Base-by-base conservation (phyloP, 2,113 vertebrate genomes). In the Pedionomus torquatus region DNA sequence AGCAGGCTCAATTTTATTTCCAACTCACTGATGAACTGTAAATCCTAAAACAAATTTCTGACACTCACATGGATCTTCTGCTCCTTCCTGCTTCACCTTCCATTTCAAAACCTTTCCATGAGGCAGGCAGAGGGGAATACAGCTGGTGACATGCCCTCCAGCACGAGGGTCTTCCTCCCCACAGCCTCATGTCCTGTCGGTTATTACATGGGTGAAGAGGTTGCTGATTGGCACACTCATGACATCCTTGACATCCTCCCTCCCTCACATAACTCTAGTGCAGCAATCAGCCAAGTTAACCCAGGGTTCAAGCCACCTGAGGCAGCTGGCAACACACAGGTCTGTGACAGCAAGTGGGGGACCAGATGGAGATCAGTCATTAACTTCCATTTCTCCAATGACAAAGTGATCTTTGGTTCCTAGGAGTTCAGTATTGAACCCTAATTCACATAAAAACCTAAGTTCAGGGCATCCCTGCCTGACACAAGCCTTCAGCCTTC, bases 161-260 rank as follows among this genome's bases (percentile, higher is more conserved):
- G 37, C 69, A 44, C 11, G 35, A 26, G 33, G 28, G 15, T 14
- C 60, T 61, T 48, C 19, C 11, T 76, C 15, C 49, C 49, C 39
- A 39, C 1, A 0, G 13, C 37, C 41, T 44, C 31, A 5, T 4
- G 19, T n/a, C 44, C 58, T 20, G 13, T 17, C 43, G 46, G 49
- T 7, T 41, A 7, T 4, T 24, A 28, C 31, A 9, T 0, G 10
- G 52, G 30, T 30, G 25, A 80, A 0, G 0, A 26, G 17, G 60
- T 2, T 28, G 26, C 44, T 41, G 39, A 11, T 1, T 3, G 35
- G 39, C 21, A 81, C 60, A 35, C 26, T 54, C 31, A 8, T 28
- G 7, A 9, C 13, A 11, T 21, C 57, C 60, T 66, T 35, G 26
- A 35, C 65, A 61, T 33, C 35, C 43, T 11, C 10, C 44, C 58